These are phyloP conservation scores for Sepiola atlantica DNA, from an alignment of 2,888 invertebrate species.

Conservation along the genomic window DNA sequence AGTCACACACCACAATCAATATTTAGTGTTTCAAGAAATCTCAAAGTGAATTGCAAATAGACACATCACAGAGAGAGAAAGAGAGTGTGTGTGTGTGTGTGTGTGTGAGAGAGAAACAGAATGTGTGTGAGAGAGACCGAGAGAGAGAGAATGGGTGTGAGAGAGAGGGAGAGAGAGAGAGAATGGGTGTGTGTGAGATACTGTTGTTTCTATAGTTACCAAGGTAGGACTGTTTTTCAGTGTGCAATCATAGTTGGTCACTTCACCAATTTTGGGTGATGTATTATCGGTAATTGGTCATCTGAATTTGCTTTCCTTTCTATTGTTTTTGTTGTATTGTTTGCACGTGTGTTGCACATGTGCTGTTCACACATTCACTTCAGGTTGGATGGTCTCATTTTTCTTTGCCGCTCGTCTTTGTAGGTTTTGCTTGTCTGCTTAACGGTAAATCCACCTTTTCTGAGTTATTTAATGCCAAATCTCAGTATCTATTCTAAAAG, in stretches of 20 bases:
- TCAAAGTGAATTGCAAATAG: constrained; percentile 18
- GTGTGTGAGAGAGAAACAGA: no score
- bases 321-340: background rate
- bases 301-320: constrained; percentile 50
- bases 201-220: constrained; percentile 6
- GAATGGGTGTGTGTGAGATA: no score
- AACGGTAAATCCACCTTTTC: no score
- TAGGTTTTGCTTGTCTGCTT: background rate
- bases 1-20: background rate
- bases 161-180: no score
- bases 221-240: background rate
- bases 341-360: background rate
- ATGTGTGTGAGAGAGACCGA: no score
- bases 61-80: background rate
- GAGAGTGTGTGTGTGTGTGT: no score
- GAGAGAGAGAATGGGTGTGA: background rate
- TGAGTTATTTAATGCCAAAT: no score
- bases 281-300: constrained; percentile 48
- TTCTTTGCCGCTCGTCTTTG: background rate
- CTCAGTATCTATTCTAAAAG: no score
- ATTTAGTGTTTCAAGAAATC: constrained; percentile 19
- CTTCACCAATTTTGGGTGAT: background rate
- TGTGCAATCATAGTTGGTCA: background rate
- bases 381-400: background rate
- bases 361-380: background rate